Conservation (phyloP, 2,888 invertebrate species). For the Augiades crinisus region DNA sequence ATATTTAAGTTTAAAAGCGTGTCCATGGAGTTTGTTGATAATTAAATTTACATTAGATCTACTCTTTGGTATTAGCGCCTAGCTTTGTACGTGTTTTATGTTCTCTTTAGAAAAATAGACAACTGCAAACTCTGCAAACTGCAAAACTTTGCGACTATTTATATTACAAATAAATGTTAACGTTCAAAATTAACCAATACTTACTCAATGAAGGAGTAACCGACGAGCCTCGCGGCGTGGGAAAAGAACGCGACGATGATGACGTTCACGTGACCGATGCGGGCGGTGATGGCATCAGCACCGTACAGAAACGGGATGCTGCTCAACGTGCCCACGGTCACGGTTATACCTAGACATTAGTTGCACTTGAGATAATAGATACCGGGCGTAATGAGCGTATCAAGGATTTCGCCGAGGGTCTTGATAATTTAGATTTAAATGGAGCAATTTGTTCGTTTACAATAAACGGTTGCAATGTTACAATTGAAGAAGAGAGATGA, state of each 20-base stretch:
- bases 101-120: too few species aligned
- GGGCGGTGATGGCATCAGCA: constrained; percentile 90
- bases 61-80: too few species aligned
- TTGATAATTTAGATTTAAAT: constrained; percentile 14
- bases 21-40: too few species aligned
- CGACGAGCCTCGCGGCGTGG: constrained; percentile 90
- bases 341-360: constrained; percentile 85
- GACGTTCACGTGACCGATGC: constrained; percentile 91
- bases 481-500: too few species aligned
- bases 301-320: constrained; percentile 93
- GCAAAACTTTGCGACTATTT: too few species aligned
- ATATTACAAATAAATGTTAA: background rate
- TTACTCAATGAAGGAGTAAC: constrained; percentile 93
- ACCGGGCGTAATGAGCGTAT: constrained; percentile 26
- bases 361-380: constrained; percentile 31
- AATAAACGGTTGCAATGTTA: constrained; percentile 2
- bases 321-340: constrained; percentile 91
- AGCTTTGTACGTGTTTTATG: too few species aligned
- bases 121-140: too few species aligned
- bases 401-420: constrained; percentile 19
- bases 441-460: constrained; percentile 8
- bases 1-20: too few species aligned
- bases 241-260: constrained; percentile 92
- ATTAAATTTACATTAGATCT: too few species aligned
- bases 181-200: constrained; percentile 42